These are phyloP conservation scores for Heliornis fulica DNA, from an alignment of 2,113 vertebrate species.

Conservation along the genomic window DNA sequence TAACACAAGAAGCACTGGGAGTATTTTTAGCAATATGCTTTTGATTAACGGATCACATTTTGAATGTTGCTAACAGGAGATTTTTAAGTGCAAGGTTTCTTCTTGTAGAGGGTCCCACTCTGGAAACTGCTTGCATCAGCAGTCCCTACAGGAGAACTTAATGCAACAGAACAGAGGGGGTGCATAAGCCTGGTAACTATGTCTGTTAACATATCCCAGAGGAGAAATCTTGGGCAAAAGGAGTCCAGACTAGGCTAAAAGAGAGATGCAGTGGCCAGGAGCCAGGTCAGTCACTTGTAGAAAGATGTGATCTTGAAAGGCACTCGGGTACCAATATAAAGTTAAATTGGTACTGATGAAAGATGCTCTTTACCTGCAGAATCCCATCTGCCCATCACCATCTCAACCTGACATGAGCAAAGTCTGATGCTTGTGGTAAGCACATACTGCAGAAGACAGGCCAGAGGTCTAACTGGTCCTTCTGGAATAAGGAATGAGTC, in stretches of 20 bases:
- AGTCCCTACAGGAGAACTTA: background rate
- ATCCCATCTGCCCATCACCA: background rate
- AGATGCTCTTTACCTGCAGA: background rate
- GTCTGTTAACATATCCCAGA: background rate
- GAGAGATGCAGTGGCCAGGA: background rate
- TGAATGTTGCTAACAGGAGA: conserved; percentile 15
- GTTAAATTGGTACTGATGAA: background rate
- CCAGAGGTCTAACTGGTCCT: background rate
- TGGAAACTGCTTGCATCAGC: conserved; percentile 27
- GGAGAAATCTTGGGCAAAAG: background rate
- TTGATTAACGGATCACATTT: conserved; percentile 41
- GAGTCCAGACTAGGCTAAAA: background rate
- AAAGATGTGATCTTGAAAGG: background rate
- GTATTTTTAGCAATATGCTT: conserved; percentile 45
- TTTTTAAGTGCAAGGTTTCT: conserved; percentile 19
- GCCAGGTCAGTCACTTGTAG: background rate
- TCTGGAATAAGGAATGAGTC: background rate
- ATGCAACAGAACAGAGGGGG: background rate
- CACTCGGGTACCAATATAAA: background rate
- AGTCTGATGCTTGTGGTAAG: background rate
- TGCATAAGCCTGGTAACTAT: background rate
- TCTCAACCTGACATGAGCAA: background rate
- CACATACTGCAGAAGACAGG: background rate
- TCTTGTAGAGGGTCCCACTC: conserved; percentile 1
- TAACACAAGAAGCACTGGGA: conserved; percentile 39